These are phyloP conservation scores for Sorex araneus DNA, from an alignment of 2,113 vertebrate genomes.

Conservation along the genomic window DNA sequence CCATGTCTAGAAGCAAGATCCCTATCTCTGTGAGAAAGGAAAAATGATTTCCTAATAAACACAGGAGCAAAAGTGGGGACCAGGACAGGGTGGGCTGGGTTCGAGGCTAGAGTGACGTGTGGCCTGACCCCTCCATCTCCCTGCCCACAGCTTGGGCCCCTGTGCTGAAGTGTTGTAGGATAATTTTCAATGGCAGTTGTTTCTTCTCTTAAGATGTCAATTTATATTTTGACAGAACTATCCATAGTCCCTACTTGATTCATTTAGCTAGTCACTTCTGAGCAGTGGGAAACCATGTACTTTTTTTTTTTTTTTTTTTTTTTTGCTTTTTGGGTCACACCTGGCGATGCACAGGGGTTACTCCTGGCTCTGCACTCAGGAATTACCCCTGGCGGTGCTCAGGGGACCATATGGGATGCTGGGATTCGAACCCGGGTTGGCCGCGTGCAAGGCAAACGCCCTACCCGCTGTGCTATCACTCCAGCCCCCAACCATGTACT, in stretches of 20 bases:
- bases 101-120: slow-evolving; percentile 37
- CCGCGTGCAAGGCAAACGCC: no score
- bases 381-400: no score
- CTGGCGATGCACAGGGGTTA: no score
- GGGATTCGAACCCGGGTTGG: no score
- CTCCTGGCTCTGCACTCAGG: no score
- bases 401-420: no score
- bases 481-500: not conserved
- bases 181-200: slow-evolving; percentile 7
- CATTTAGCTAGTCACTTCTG: not conserved
- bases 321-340: no score
- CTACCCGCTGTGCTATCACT: no score
- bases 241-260: not conserved
- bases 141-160: slow-evolving; percentile 1
- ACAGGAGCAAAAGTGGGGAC: slow-evolving; percentile 70
- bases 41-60: slow-evolving; percentile 73
- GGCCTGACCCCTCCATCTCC: slow-evolving; percentile 14
- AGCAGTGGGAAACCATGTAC: not conserved
- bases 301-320: no score
- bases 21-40: slow-evolving; percentile 81
- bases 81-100: slow-evolving; percentile 74
- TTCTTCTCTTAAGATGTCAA: slow-evolving; percentile 16
- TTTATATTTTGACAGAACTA: slow-evolving; percentile 33
- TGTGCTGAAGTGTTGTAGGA: not conserved
- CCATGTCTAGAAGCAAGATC: slow-evolving; percentile 78